Evolutionary conservation across 2,888 invertebrate species (phyloP), one percentile per base, ranked within the genome.

Genomic region (Meghimatium bilineatum): DNA sequence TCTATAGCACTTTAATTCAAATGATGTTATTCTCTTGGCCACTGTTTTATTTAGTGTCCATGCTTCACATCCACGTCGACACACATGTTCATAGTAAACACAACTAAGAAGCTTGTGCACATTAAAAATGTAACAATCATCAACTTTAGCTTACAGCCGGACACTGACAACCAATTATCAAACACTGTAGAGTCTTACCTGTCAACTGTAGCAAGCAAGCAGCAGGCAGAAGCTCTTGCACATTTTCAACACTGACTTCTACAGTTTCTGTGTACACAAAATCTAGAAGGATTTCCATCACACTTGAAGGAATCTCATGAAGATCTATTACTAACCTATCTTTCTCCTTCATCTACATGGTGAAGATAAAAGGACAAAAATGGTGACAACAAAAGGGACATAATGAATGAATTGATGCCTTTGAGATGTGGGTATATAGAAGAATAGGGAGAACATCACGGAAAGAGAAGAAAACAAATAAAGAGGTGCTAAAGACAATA

Each of bases 251-350:
- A 82, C 90, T 92, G 36, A 93, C 93, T 80, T 91, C 89, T 29
- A 93, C 92, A 5, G 91, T 91, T 86, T 93, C 93, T 60, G 93
- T 93, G 88, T 93, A 93, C 38, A 93, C 92, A 90, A 93, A 93
- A 87, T 93, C 93, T 52, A 93, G 86, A 75, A 93, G 86, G 8
- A 92, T 91, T 49, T 89, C 91, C 91, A 93, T 92, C 20, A 93
- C 92, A 78, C 87, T 87, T 1, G 91, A 90, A 26, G 91, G 90
- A 56, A 93, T 91, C 78, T 91, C 92, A 83, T 92, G 92, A 32
- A 93, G 86, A 74, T 92, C 92, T 38, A 93, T 90, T 29, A 88
- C 87, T 12, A 90, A 87, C 85, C 93, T 90, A 78, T 91, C 77
- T 52, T 60, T 69, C 80, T 80, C 81, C 77, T 77, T 80, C 76